phyloP scores from a whole-genome alignment of 2,888 invertebrate genomes.

The Anorthoa munda region DNA sequence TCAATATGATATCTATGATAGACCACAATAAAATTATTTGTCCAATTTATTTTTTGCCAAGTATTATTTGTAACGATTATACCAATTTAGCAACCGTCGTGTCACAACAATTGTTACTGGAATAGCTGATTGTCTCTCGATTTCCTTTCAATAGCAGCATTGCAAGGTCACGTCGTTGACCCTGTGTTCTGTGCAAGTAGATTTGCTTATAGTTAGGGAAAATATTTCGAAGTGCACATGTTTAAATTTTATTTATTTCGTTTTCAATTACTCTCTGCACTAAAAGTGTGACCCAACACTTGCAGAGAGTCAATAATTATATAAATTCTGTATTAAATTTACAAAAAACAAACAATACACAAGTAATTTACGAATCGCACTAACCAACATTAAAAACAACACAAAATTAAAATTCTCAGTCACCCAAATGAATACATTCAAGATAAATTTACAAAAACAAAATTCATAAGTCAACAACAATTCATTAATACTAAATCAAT shows the following conservation, averaged over 20 bases:
- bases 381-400: no score
- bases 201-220: slow-evolving; percentile 65
- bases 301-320: no score
- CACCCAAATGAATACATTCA: no score
- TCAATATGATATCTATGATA: slow-evolving; percentile 57
- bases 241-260: neutral
- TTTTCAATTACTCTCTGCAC: no score
- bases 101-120: slow-evolving; percentile 75
- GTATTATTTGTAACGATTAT: slow-evolving; percentile 67
- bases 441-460: no score
- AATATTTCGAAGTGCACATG: slow-evolving; percentile 47
- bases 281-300: no score
- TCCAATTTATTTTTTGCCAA: slow-evolving; percentile 52
- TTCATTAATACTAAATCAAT: no score
- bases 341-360: no score
- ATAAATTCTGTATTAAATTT: no score
- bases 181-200: slow-evolving; percentile 67
- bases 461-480: no score
- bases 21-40: slow-evolving; percentile 53
- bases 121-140: slow-evolving; percentile 76
- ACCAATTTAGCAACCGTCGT: slow-evolving; percentile 76
- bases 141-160: slow-evolving; percentile 78
- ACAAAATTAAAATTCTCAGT: no score
- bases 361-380: no score
- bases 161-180: slow-evolving; percentile 74